phyloP scores from a whole-genome alignment of 2,113 vertebrate species.

The Eonycteris spelaea region DNA sequence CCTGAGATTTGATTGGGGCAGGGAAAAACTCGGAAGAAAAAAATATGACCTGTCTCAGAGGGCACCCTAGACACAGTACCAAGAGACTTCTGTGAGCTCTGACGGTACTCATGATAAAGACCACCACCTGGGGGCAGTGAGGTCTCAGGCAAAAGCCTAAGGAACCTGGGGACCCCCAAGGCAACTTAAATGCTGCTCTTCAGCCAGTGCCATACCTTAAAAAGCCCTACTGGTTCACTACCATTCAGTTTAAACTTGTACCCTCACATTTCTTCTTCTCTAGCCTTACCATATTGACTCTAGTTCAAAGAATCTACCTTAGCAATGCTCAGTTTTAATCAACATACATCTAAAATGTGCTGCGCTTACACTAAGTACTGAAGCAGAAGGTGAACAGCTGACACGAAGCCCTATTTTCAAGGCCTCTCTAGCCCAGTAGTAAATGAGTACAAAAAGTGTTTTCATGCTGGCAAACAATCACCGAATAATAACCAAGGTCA shows the following conservation, averaged over 20 bases:
- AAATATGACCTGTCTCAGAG: neutral
- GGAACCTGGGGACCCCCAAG: neutral
- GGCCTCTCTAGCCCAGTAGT: neutral
- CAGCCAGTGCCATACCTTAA: neutral
- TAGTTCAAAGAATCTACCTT: neutral
- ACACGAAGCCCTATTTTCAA: neutral
- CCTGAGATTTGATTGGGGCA: neutral
- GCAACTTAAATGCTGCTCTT: neutral
- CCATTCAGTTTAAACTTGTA: neutral
- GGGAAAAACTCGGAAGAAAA: neutral
- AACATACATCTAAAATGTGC: neutral
- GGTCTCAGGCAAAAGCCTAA: neutral
- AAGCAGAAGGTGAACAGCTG: neutral
- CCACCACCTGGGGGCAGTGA: neutral
- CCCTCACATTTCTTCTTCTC: neutral
- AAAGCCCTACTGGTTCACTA: neutral
- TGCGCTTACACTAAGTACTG: neutral
- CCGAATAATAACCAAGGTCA: neutral
- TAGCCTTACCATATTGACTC: neutral
- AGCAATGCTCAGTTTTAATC: neutral
- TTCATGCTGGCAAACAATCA: neutral
- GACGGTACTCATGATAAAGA: neutral
- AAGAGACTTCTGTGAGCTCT: neutral
- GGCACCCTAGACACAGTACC: neutral
- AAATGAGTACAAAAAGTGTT: neutral